Evolutionary conservation across 2,113 vertebrate genomes (phyloP).

Genomic region (human (Homo sapiens)): DNA sequence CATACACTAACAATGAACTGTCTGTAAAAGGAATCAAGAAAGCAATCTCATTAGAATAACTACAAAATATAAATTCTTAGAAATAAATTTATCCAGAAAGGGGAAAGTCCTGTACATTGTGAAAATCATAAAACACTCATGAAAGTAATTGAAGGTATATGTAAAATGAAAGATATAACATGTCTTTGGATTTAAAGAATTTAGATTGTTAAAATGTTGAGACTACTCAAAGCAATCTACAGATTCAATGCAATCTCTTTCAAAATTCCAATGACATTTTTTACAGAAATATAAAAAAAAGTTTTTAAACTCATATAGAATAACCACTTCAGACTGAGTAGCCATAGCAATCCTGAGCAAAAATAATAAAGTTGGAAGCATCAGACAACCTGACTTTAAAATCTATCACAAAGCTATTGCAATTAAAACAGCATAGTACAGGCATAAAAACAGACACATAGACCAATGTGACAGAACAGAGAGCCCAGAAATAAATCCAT

Average conservation of each 20-base stretch:
- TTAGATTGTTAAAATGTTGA: background rate
- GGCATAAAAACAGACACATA: too few species aligned
- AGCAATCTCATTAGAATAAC: background rate
- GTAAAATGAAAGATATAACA: background rate
- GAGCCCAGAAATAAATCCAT: too few species aligned
- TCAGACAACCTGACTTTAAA: too few species aligned
- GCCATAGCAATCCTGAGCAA: too few species aligned
- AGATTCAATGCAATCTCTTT: background rate
- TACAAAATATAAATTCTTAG: background rate
- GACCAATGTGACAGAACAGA: too few species aligned
- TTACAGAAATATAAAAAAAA: background rate
- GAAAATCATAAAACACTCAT: background rate
- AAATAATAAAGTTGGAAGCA: too few species aligned
- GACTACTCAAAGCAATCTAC: background rate
- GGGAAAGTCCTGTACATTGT: background rate
- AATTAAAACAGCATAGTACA: too few species aligned
- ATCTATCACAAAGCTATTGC: too few species aligned
- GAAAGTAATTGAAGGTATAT: background rate
- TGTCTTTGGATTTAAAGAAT: background rate
- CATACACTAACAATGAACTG: background rate
- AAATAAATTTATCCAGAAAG: background rate
- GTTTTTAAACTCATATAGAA: background rate
- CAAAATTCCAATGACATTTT: background rate
- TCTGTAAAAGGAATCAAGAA: too few species aligned
- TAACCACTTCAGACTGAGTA: too few species aligned